Evolutionary conservation across 2,888 invertebrate species (phyloP).

Genomic region (Diaperis boleti): DNA sequence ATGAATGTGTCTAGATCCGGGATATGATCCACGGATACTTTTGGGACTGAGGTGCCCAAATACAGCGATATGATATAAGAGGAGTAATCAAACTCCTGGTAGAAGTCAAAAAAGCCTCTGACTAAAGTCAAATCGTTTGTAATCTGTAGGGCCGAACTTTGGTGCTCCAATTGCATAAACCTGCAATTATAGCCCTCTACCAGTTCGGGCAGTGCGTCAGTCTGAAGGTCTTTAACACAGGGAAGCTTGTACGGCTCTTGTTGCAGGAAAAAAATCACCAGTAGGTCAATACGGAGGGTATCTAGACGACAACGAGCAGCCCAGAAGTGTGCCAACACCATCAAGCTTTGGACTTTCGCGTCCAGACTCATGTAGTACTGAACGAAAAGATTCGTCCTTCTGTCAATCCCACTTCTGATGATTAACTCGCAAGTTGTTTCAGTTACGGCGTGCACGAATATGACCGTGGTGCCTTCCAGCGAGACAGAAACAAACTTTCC

Average conservation of each 20-base stretch:
- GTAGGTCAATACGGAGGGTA: conserved; percentile 46
- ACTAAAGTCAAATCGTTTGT: not conserved
- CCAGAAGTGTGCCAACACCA: conserved; percentile 81
- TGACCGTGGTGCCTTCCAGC: too few species aligned
- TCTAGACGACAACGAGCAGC: conserved; percentile 62
- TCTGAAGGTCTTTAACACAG: conserved; percentile 68
- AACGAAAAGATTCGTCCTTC: conserved; percentile 77
- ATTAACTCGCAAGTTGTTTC: not conserved
- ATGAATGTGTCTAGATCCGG: too few species aligned
- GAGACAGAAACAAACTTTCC: too few species aligned
- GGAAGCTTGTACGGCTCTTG: conserved; percentile 71
- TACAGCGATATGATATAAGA: too few species aligned
- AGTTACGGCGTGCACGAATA: not conserved
- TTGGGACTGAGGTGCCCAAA: too few species aligned
- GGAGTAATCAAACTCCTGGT: too few species aligned
- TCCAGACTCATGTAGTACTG: conserved; percentile 72
- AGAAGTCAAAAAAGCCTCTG: too few species aligned
- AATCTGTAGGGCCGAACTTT: conserved; percentile 69
- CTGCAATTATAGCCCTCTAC: conserved; percentile 74
- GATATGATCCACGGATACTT: too few species aligned
- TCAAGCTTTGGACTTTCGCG: conserved; percentile 70
- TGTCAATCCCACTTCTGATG: conserved; percentile 71
- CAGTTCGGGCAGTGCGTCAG: conserved; percentile 51
- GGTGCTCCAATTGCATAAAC: conserved; percentile 60
- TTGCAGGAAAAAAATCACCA: conserved; percentile 81